Base-by-base conservation (phyloP, 2,113 vertebrate genomes). In the Oryzias celebensis region DNA sequence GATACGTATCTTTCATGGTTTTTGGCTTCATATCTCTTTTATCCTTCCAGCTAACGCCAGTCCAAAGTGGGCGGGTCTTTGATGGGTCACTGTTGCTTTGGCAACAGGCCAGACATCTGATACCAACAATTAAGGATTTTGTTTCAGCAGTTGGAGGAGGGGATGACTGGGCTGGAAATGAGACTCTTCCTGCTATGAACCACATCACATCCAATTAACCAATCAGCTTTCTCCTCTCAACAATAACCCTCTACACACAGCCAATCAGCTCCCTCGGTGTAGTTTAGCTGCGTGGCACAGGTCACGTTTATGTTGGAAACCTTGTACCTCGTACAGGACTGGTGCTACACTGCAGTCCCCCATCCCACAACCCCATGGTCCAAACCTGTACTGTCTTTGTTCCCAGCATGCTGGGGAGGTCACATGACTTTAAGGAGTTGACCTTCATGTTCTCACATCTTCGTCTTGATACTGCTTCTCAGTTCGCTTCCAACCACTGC, bases 31-130 rank as follows among this genome's bases (percentile, higher is more conserved):
- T 31, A 42, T 48, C 7, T 42, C 31, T 50, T 26, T 44, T 23
- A 26, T 20, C 26, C 52, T 14, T 75, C 5, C 62, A 87, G 88
- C 69, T 88, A 83, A 87, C 77, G 68, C 71, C 61, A 23, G 20
- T 52, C 75, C 75, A 52, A 51, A 68, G 71, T 61, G 62, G 77
- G 73, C 54, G n/a, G 52, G 63, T 46, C 73, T 77, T 62, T 58
- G 71, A 63, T 13, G 44, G 59, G 50, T 57, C 44, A 46, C 56
- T 17, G 16, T 84, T 47, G 22, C 82, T 52, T 31, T 74, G 82
- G 84, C 81, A 62, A 76, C 77, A 73, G 75, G 59, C 75, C 70
- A 17, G 76, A 62, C 44, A 17, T 75, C 77, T 66, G 75, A 86
- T 59, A 78, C 73, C 68, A 62, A 65, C 59, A 44, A 64, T 49